Conservation (phyloP, 2,113 vertebrate species). For the Scomber scombrus region DNA sequence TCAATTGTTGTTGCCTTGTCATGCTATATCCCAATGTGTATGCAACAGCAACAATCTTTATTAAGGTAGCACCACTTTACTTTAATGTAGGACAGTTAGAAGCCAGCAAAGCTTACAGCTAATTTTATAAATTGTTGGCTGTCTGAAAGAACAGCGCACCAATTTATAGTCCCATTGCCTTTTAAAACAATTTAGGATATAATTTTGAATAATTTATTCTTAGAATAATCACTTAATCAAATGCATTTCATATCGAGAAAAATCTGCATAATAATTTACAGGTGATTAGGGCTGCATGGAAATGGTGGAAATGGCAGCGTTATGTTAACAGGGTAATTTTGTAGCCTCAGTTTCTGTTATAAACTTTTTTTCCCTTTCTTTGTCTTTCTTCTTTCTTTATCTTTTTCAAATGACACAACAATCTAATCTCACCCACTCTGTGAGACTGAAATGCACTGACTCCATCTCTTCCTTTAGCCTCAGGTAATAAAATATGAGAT, state of each 20-base stretch:
- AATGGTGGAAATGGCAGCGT: background rate
- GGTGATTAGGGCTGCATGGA: conserved; percentile 2
- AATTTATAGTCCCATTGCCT: background rate
- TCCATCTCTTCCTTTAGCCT: background rate
- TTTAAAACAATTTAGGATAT: conserved; percentile 15
- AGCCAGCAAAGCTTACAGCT: background rate
- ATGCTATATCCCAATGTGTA: background rate
- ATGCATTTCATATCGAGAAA: background rate
- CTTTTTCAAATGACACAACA: background rate
- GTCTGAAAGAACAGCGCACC: background rate
- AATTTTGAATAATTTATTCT: conserved; percentile 40
- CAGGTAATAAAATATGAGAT: background rate
- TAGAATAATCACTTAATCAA: conserved; percentile 3
- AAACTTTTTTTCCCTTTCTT: background rate
- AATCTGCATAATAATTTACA: conserved; percentile 18
- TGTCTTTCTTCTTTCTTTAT: no score
- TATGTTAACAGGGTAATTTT: background rate
- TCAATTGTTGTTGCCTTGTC: background rate
- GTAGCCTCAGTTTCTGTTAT: background rate
- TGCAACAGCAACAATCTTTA: background rate
- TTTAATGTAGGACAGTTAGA: conserved; percentile 5
- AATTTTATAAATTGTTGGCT: conserved; percentile 18
- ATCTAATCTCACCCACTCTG: background rate
- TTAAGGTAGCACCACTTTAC: conserved; percentile 7
- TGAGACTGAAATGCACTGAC: background rate